These are phyloP conservation scores for Hylaeus anthracinus DNA, from an alignment of 1,140 invertebrate genomes.

Conservation along the genomic window DNA sequence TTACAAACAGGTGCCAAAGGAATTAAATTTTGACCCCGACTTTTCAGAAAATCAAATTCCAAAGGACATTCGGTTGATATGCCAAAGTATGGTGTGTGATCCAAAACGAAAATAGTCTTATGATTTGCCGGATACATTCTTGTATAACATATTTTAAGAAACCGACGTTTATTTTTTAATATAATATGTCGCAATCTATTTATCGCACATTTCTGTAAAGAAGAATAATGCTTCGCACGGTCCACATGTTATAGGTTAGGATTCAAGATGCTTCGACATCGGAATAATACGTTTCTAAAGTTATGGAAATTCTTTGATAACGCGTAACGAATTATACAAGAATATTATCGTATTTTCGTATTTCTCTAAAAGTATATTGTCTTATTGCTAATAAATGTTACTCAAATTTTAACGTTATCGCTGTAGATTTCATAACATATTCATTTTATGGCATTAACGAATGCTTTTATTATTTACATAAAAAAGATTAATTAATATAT, in stretches of 20 bases:
- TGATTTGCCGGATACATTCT: constrained; percentile 87
- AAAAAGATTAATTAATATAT: not conserved
- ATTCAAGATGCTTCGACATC: not conserved
- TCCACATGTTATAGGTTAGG: constrained; percentile 29
- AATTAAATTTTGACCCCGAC: constrained; percentile 86
- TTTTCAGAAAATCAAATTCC: constrained; percentile 93
- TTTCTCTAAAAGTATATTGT: not conserved
- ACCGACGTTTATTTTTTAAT: not conserved
- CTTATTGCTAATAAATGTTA: not conserved
- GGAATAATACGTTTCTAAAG: not conserved
- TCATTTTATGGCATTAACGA: not conserved
- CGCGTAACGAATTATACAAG: too few species aligned
- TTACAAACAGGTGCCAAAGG: constrained; percentile 91
- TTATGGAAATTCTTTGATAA: not conserved
- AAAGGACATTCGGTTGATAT: constrained; percentile 92
- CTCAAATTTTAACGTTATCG: not conserved
- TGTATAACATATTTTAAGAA: constrained; percentile 31
- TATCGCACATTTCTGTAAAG: constrained; percentile 2
- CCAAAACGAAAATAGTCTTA: constrained; percentile 97
- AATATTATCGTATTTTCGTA: not conserved
- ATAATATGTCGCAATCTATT: not conserved
- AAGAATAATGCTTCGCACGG: not conserved
- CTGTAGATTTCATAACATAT: not conserved
- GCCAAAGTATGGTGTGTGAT: constrained; percentile 94
- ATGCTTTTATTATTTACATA: not conserved